These are phyloP conservation scores for Chloroclysta siterata DNA, from an alignment of 2,888 invertebrate species.

Conservation along the genomic window DNA sequence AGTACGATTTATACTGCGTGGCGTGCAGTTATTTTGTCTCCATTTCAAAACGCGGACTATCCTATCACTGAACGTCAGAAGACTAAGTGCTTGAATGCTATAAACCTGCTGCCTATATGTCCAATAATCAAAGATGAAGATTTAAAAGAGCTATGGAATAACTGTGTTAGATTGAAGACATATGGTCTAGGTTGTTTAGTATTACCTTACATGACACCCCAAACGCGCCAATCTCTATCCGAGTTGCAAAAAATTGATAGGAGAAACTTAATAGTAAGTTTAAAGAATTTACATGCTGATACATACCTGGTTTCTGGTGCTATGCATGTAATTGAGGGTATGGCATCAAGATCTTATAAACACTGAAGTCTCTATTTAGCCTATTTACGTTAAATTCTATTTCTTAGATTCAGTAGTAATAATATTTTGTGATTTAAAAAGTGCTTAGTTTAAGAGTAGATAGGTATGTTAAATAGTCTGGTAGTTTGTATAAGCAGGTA, in stretches of 20 bases:
- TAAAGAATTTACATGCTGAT: constrained; percentile 77
- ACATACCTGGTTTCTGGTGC: constrained; percentile 78
- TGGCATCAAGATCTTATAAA: constrained; percentile 61
- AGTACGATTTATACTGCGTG: constrained; percentile 69
- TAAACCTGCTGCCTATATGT: constrained; percentile 77
- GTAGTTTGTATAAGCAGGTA: too few species aligned
- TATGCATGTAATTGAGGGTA: constrained; percentile 75
- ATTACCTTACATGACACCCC: constrained; percentile 74
- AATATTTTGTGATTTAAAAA: too few species aligned
- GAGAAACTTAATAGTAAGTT: constrained; percentile 72
- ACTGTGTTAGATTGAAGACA: constrained; percentile 75
- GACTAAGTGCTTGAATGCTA: constrained; percentile 69
- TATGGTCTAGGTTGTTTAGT: constrained; percentile 75
- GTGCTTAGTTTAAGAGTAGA: too few species aligned
- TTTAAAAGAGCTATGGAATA: constrained; percentile 77
- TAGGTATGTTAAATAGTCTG: too few species aligned
- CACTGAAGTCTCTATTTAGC: constrained; percentile 38
- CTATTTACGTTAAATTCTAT: neutral
- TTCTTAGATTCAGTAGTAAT: too few species aligned
- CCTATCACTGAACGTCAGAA: constrained; percentile 79
- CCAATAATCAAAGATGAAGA: constrained; percentile 76
- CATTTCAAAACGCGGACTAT: constrained; percentile 78
- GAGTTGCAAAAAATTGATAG: constrained; percentile 77
- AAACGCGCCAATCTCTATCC: constrained; percentile 64
- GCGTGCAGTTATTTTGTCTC: constrained; percentile 73